Evolutionary conservation across 2,797 vertebrate species (phyloP), one percentile per base, ranked within the genome.

Genomic region (Crenuchus spilurus): DNA sequence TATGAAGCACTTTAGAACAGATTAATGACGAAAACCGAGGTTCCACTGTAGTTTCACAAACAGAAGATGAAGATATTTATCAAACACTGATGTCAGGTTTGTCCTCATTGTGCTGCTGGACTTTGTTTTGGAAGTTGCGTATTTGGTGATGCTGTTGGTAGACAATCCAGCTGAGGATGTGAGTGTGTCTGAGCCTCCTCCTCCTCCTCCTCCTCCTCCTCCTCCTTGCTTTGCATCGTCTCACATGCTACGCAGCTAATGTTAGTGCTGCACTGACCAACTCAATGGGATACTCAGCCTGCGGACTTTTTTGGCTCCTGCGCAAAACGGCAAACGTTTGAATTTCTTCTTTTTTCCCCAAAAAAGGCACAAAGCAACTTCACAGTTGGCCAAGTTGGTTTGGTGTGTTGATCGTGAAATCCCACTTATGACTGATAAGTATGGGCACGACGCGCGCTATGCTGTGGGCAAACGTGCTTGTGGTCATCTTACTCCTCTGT

Each of bases 381-480:
- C 46, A n/a, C 8, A 41, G 33, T 44, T 41, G 14, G 37, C 31
- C 51, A 37, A 46, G 51, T 60, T 76, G 16, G 24, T 74, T 78
- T 70, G 80, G 72, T 66, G 16, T 81, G 82, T 86, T 83, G 65
- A 62, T 80, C 77, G 68, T 76, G 73, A 87, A 90, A 88, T 89
- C 72, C 88, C 86, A 89, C 92, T 76, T 92, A 93, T 93, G 92
- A 82, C 87, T 90, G 77, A 87, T 67, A 83, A 92, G 84, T 64
- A 94, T 94, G 93, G 87, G 84, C 81, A 84, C 84, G 87, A 88
- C 87, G 86, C 89, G 86, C 85, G 89, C 84, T 86, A 88, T 90
- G 82, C 89, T 82, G 86, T 82, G 82, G 76, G 86, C 90, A 88
- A 86, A 87, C 87, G 76, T 88, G 80, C 82, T 67, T 16, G 76